These are phyloP conservation scores for Maconellicoccus hirsutus DNA, from an alignment of 1,140 invertebrate species.

Conservation along the genomic window DNA sequence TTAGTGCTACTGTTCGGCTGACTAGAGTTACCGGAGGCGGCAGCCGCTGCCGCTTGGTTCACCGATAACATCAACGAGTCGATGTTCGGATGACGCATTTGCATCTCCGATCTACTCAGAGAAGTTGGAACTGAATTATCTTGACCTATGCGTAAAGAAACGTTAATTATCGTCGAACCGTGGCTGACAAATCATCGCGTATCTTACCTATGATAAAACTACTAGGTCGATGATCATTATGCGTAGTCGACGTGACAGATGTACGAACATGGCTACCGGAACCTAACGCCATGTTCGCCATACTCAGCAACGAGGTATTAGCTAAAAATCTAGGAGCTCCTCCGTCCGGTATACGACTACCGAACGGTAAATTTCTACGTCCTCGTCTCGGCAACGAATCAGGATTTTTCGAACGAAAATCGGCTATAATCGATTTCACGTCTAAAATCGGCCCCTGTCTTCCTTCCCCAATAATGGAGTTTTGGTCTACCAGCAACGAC, in stretches of 20 bases:
- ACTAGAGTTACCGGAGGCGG: slow-evolving; percentile 10
- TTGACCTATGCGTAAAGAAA: slow-evolving; percentile 14
- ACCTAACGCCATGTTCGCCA: slow-evolving; percentile 34
- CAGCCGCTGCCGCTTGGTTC: not conserved
- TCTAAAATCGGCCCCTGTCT: slow-evolving; percentile 63
- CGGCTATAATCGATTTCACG: slow-evolving; percentile 69
- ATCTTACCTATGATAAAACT: not conserved
- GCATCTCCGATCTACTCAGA: not conserved
- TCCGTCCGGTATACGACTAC: slow-evolving; percentile 33
- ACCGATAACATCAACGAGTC: slow-evolving; percentile 6
- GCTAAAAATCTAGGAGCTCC: slow-evolving; percentile 26
- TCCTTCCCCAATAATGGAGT: slow-evolving; percentile 45
- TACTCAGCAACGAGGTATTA: slow-evolving; percentile 30
- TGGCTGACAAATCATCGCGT: no score
- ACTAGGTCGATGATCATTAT: not conserved
- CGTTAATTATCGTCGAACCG: no score
- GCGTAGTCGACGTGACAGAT: slow-evolving; percentile 18
- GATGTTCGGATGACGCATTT: slow-evolving; percentile 11
- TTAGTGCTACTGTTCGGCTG: not conserved
- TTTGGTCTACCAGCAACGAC: slow-evolving; percentile 27
- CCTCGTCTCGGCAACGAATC: slow-evolving; percentile 31
- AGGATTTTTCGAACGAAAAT: slow-evolving; percentile 41
- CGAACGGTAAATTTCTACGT: slow-evolving; percentile 37
- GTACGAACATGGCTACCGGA: slow-evolving; percentile 36
- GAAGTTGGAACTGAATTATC: slow-evolving; percentile 9